These are phyloP conservation scores for Tapirus indicus DNA, from an alignment of 2,797 vertebrate species.

Conservation along the genomic window DNA sequence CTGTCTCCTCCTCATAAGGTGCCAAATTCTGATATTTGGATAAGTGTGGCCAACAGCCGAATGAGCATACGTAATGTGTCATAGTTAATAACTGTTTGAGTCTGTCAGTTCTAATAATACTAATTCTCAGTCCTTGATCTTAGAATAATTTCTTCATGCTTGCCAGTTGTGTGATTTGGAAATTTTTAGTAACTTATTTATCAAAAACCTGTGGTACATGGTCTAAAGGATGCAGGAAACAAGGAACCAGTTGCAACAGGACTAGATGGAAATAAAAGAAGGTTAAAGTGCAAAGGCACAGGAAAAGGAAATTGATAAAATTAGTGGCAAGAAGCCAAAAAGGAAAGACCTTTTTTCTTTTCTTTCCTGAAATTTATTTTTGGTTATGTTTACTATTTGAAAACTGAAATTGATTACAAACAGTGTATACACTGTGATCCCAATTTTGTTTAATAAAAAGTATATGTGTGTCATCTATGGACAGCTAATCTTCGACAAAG, in stretches of 20 bases:
- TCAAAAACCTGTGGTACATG: not conserved
- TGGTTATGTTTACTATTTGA: slow-evolving; percentile 48
- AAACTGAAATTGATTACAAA: slow-evolving; percentile 57
- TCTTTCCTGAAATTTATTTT: slow-evolving; percentile 61
- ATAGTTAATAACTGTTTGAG: not conserved
- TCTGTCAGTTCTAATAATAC: not conserved
- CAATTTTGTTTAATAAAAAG: slow-evolving; percentile 49
- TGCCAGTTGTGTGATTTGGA: not conserved
- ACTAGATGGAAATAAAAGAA: not conserved
- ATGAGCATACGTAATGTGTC: not conserved
- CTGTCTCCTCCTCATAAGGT: not conserved
- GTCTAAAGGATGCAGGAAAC: not conserved
- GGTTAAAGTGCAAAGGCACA: not conserved
- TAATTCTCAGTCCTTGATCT: not conserved
- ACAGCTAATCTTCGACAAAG: too few species aligned
- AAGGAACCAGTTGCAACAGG: not conserved
- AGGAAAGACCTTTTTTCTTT: slow-evolving; percentile 20
- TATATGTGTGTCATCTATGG: not conserved
- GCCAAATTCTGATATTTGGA: not conserved
- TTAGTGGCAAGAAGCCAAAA: slow-evolving; percentile 1
- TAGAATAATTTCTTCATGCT: not conserved
- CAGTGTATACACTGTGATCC: not conserved
- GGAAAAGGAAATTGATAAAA: slow-evolving; percentile 26
- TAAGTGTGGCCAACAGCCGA: not conserved
- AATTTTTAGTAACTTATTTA: slow-evolving; percentile 27